Base-by-base conservation (phyloP, 1,140 invertebrate genomes). In the Ostrea denselamellosa region DNA sequence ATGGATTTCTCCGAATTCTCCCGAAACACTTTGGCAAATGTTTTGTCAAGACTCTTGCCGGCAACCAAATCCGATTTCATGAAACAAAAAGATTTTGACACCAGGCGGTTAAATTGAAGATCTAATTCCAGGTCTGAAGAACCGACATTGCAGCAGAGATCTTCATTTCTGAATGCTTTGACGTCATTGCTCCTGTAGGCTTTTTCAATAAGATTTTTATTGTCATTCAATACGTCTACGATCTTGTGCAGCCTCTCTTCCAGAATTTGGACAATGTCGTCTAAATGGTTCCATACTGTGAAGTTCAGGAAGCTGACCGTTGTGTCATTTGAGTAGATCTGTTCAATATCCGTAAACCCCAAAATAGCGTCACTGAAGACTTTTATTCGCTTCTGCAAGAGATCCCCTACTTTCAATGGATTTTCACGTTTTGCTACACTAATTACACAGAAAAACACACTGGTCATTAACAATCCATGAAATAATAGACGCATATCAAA, bases 291-390 rank as follows among this genome's bases (percentile, higher is more conserved):
- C 19, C 44, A 8, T 14, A 68, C 22, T 0, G 85, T 22, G 62
- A 58, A 88, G n/a, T 77, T 22, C 22, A 44, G 8, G 17, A 54
- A 71, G 14, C 68, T 83, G 9, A 85, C n/a, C 10, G 25, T 22
- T 0, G 83, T 88, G 56, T 88, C 84, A 52, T 54, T 82, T 81
- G 85, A 54, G 51, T 88, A 88, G 44, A 88, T 85, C 54, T 82
- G 54, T 62, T 88, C 83, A 51, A 88, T 54, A 5, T 71, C 28
- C n/a, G 83, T 51, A 25, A 88, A 85, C 25, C 84, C 83, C 25
- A 88, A 28, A 58, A 84, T 85, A 5, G 62, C 19, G 25, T 88
- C 58, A 19, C 84, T 68, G 5, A 88, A 71, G 9, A 22, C 22
- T 58, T 71, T 58, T 9, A 88, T 19, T 44, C 56, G 14, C 17